phyloP scores from a whole-genome alignment of 2,888 invertebrate genomes.

The Dynastes grantii region DNA sequence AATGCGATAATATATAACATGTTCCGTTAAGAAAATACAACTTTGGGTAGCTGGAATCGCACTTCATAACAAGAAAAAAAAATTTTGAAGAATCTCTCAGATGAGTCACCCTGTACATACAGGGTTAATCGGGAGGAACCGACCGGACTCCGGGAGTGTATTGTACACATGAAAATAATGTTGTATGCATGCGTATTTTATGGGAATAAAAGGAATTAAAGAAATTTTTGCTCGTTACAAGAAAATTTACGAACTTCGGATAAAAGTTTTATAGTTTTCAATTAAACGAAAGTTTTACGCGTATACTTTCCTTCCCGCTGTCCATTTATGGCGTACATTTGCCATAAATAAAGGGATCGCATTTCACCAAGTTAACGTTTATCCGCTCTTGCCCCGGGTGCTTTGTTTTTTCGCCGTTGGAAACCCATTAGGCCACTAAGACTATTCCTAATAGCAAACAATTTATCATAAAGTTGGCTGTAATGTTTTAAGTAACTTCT shows the following conservation, averaged over 20 bases:
- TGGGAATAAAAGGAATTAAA: neutral
- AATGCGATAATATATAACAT: too few relatives aligned
- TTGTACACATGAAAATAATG: too few relatives aligned
- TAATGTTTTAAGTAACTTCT: constrained; percentile 5
- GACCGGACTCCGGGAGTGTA: too few relatives aligned
- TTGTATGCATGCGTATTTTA: too few relatives aligned
- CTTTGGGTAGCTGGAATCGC: too few relatives aligned
- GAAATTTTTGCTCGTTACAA: neutral
- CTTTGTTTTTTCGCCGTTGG: constrained; percentile 10
- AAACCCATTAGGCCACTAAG: neutral
- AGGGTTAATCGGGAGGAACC: too few relatives aligned
- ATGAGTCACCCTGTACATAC: too few relatives aligned
- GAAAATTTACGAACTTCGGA: constrained; percentile 6
- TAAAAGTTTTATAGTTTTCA: constrained; percentile 8
- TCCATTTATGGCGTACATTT: neutral
- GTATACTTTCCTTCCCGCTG: neutral
- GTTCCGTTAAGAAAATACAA: too few relatives aligned
- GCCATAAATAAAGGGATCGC: constrained; percentile 8
- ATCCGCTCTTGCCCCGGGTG: neutral
- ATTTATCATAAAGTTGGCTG: constrained; percentile 11
- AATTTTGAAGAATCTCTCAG: too few relatives aligned
- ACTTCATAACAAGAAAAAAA: too few relatives aligned
- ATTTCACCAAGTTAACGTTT: constrained; percentile 4
- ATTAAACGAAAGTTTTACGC: constrained; percentile 6
- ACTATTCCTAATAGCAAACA: constrained; percentile 7